These are phyloP conservation scores for Lissonota sp. DNA, from an alignment of 2,888 invertebrate species.

Conservation along the genomic window DNA sequence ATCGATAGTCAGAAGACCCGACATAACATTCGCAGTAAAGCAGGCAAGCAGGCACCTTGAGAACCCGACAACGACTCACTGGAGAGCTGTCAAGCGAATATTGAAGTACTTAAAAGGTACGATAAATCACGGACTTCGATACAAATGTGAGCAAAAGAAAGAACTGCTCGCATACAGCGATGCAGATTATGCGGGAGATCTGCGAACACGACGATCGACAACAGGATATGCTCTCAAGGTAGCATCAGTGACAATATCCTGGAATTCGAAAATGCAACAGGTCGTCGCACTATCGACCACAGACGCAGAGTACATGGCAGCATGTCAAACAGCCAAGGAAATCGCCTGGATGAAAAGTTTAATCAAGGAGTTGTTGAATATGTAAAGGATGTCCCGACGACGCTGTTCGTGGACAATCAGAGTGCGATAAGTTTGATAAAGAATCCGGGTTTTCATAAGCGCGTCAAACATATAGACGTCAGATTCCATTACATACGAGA, in stretches of 20 bases:
- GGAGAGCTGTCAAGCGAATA: constrained; percentile 38
- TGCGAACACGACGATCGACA: constrained; percentile 54
- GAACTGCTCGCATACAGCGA: constrained; percentile 10
- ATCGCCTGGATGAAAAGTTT: too few relatives aligned
- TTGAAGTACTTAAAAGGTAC: constrained; percentile 45
- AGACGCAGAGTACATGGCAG: too few relatives aligned
- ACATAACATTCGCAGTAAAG: constrained; percentile 27
- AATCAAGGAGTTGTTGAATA: too few relatives aligned
- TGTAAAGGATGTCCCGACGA: too few relatives aligned
- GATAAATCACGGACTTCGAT: constrained; percentile 19
- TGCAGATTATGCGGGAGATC: constrained; percentile 30
- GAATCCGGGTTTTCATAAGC: too few relatives aligned
- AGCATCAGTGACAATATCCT: constrained; percentile 36
- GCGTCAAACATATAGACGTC: too few relatives aligned
- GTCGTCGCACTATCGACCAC: too few relatives aligned
- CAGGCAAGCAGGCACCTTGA: constrained; percentile 16
- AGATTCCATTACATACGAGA: too few relatives aligned
- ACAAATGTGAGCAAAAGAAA: background rate
- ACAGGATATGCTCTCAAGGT: constrained; percentile 52
- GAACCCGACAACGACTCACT: constrained; percentile 22
- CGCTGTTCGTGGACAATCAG: too few relatives aligned
- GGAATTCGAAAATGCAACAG: constrained; percentile 63
- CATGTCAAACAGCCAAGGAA: too few relatives aligned
- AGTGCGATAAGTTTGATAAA: too few relatives aligned
- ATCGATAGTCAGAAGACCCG: constrained; percentile 17